These are phyloP conservation scores for Aspidiotus rigidus DNA, from an alignment of 2,888 invertebrate genomes.

Conservation along the genomic window DNA sequence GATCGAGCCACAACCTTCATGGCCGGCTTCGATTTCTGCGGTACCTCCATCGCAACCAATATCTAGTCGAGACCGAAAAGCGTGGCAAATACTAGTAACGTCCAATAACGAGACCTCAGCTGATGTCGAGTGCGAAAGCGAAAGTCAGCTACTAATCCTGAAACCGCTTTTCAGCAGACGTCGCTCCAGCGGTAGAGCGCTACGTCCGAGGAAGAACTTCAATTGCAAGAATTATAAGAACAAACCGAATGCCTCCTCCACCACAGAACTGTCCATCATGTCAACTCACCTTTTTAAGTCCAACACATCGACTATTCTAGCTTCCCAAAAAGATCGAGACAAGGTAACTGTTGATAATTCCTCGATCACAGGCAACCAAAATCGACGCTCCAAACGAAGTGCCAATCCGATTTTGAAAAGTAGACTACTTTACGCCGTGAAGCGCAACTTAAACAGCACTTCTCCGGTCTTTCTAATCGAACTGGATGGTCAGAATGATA, in stretches of 20 bases:
- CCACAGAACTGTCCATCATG: neutral
- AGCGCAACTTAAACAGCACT: neutral
- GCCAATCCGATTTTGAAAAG: neutral
- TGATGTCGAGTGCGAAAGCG: slow-evolving; percentile 23
- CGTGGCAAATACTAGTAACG: neutral
- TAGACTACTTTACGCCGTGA: neutral
- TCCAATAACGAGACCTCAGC: neutral
- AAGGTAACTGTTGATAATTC: neutral
- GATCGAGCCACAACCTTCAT: neutral
- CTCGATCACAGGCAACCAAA: neutral
- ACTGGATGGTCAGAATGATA: neutral
- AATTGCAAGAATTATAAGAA: slow-evolving; percentile 5
- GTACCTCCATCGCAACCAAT: neutral
- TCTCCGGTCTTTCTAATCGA: slow-evolving; percentile 9
- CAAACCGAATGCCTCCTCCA: slow-evolving; percentile 1
- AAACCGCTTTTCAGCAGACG: slow-evolving; percentile 12
- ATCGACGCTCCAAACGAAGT: neutral
- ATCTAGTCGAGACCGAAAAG: slow-evolving; percentile 1
- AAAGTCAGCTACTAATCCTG: slow-evolving; percentile 24
- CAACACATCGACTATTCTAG: neutral
- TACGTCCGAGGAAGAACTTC: neutral
- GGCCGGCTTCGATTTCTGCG: neutral
- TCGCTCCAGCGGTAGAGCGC: neutral
- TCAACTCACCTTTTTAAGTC: neutral
- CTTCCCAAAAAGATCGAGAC: neutral